phyloP scores from a whole-genome alignment of 2,113 vertebrate genomes.

The Butorides virescens region DNA sequence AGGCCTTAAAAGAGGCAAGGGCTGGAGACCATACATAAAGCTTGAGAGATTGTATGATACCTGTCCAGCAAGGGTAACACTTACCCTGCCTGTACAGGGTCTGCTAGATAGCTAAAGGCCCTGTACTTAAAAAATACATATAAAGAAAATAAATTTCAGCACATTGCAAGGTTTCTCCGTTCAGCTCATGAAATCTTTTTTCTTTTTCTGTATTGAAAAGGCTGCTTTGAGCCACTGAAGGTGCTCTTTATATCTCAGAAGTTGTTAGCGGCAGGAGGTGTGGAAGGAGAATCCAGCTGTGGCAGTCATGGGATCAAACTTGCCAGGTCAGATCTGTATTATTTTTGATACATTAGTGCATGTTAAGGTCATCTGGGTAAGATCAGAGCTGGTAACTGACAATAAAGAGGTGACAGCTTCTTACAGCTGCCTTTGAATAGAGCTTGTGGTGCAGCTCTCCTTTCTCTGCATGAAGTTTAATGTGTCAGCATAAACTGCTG shows the following conservation, averaged over 20 bases:
- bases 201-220: neutral
- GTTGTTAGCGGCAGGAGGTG: neutral
- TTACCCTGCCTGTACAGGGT: neutral
- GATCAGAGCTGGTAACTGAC: neutral
- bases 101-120: neutral
- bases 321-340: neutral
- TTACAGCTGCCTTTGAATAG: neutral
- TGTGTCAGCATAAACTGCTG: neutral
- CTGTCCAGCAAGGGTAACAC: neutral
- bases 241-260: neutral
- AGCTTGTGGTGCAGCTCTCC: neutral
- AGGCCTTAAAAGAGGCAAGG: neutral
- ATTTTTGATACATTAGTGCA: neutral
- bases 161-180: neutral
- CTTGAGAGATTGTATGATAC: neutral
- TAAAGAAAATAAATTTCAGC: neutral
- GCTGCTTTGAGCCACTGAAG: constrained; percentile 7
- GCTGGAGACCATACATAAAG: neutral
- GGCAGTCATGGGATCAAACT: neutral
- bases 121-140: neutral
- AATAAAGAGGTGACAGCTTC: neutral
- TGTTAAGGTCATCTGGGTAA: neutral
- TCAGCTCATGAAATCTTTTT: neutral
- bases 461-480: neutral
- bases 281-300: constrained; percentile 11